Percentiles rank a stretch among this genome's conserved stretches.
phyloP scores from a whole-genome alignment of 2,113 vertebrate genomes.

The Gallinago jamesoni region DNA sequence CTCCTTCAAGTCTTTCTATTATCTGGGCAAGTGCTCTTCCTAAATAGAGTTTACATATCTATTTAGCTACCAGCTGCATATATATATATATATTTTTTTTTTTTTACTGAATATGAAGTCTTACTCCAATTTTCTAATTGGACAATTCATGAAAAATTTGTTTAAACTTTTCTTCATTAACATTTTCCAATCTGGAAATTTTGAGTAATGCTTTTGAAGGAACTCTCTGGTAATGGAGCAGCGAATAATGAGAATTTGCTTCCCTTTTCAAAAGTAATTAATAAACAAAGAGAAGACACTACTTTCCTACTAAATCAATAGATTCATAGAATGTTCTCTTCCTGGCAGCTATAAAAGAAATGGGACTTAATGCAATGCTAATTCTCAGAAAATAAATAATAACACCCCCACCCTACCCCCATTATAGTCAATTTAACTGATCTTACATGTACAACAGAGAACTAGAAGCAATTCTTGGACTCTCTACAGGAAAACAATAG shows the following conservation, averaged over 20 bases:
- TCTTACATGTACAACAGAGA: not conserved
- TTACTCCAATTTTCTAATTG: not conserved
- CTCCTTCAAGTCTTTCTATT: not conserved
- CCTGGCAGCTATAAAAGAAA: not conserved
- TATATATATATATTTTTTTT: not conserved
- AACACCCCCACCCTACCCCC: too few relatives aligned
- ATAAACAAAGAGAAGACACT: not conserved
- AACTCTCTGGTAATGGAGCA: not conserved
- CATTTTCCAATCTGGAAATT: not conserved
- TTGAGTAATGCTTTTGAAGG: not conserved
- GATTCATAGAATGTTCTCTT: not conserved
- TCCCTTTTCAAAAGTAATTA: constrained; percentile 7
- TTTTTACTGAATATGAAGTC: not conserved
- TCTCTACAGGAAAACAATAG: not conserved
- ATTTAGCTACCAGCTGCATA: not conserved
- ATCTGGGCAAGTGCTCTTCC: not conserved
- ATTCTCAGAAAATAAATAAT: not conserved
- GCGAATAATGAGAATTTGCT: not conserved
- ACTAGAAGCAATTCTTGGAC: not conserved
- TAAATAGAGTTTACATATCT: not conserved
- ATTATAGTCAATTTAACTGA: not conserved
- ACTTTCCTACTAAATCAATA: not conserved
- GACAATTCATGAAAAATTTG: not conserved
- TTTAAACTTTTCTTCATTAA: not conserved
- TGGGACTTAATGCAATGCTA: not conserved